Evolutionary conservation across 2,797 vertebrate species (phyloP).

Genomic region (Numenius phaeopus): DNA sequence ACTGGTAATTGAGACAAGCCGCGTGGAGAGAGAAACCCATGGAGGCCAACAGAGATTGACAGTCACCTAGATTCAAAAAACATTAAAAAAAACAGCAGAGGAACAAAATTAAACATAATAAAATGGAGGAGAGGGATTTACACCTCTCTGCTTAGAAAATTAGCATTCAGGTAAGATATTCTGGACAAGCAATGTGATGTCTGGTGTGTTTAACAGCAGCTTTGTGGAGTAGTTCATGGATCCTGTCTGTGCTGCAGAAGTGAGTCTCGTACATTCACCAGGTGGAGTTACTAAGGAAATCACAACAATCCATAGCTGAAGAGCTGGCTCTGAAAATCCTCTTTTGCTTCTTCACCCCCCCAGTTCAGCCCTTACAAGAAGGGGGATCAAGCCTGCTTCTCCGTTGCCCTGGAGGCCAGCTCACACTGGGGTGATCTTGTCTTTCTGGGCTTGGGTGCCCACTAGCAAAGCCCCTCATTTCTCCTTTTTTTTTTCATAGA

Average conservation of each 20-base stretch:
- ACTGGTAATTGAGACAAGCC: not conserved
- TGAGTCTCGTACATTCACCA: not conserved
- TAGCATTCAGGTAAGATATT: not conserved
- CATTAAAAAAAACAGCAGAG: not conserved
- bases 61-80: not conserved
- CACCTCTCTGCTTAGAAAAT: not conserved
- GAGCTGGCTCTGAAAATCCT: not conserved
- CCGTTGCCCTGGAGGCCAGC: not conserved
- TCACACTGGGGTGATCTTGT: not conserved
- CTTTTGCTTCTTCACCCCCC: not conserved
- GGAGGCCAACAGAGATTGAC: not conserved
- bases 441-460: not conserved
- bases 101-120: not conserved
- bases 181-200: not conserved
- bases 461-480: not conserved
- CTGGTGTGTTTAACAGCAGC: not conserved
- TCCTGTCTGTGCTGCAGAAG: not conserved
- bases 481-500: not conserved
- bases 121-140: not conserved
- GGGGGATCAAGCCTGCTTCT: not conserved
- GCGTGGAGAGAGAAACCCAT: not conserved
- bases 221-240: accelerated
- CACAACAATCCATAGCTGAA: not conserved
- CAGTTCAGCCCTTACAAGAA: not conserved
- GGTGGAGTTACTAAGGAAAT: not conserved